Evolutionary conservation across 1,140 invertebrate genomes (phyloP).

Genomic region (Drosophila sechellia): DNA sequence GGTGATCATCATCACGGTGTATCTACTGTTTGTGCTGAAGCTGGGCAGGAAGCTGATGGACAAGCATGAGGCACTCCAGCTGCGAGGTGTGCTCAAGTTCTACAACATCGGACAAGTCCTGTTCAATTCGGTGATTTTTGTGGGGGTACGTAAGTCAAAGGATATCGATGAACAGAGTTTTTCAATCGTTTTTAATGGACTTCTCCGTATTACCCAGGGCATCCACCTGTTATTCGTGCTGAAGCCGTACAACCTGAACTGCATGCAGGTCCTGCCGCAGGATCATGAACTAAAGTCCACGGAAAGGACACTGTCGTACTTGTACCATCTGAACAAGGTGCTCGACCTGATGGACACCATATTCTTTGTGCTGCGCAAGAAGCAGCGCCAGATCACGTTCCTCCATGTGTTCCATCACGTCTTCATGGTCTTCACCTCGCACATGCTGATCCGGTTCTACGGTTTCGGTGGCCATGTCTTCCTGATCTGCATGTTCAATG

Average conservation of each 20-base stretch:
- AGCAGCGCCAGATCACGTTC: conserved; percentile 38
- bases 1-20: conserved; percentile 88
- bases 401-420: conserved; percentile 85
- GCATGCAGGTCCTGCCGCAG: conserved; percentile 26
- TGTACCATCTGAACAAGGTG: conserved; percentile 51
- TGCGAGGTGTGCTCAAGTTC: conserved; percentile 89
- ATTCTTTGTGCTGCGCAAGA: conserved; percentile 61
- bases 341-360: conserved; percentile 50
- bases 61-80: conserved; percentile 90
- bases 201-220: background rate
- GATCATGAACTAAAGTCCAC: conserved; percentile 30
- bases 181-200: background rate
- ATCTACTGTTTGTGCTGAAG: conserved; percentile 88
- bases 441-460: conserved; percentile 9
- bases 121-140: conserved; percentile 30
- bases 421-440: conserved; percentile 57
- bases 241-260: conserved; percentile 31
- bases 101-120: conserved; percentile 91
- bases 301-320: conserved; percentile 29
- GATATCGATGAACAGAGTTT: too few species aligned
- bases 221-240: conserved; percentile 10
- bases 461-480: conserved; percentile 87
- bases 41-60: conserved; percentile 92
- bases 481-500: conserved; percentile 11
- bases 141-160: conserved; percentile 13